These are phyloP conservation scores for Lithobates pipiens DNA, from an alignment of 2,797 vertebrate genomes.

Conservation along the genomic window DNA sequence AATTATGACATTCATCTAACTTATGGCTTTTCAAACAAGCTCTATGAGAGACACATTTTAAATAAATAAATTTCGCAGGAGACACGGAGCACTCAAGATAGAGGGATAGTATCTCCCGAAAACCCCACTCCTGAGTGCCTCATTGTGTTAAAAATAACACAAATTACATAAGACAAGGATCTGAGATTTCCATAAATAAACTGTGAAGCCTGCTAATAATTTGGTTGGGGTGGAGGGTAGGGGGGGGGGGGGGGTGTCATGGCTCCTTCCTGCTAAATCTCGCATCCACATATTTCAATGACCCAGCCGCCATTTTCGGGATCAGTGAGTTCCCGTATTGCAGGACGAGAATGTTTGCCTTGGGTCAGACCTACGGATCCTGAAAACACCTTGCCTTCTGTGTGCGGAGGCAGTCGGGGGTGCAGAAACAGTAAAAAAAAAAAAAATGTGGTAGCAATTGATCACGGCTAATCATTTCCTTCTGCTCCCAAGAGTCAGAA, in stretches of 20 bases:
- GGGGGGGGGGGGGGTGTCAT: not conserved
- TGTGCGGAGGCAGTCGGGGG: not conserved
- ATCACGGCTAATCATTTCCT: slow-evolving; percentile 65
- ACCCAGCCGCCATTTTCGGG: slow-evolving; percentile 53
- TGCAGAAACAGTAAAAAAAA: slow-evolving; percentile 38
- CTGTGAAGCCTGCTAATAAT: slow-evolving; percentile 56
- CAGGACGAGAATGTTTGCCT: slow-evolving; percentile 44
- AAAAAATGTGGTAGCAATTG: slow-evolving; percentile 71
- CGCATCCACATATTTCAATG: slow-evolving; percentile 32
- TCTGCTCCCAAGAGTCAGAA: slow-evolving; percentile 66
- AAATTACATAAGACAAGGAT: slow-evolving; percentile 31
- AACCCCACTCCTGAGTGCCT: slow-evolving; percentile 31
- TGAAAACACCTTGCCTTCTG: slow-evolving; percentile 31
- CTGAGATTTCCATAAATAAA: slow-evolving; percentile 60
- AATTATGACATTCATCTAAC: not conserved
- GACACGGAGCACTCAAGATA: slow-evolving; percentile 23
- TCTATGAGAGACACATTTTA: slow-evolving; percentile 29
- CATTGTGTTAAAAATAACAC: slow-evolving; percentile 55
- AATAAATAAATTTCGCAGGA: slow-evolving; percentile 40
- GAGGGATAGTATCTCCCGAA: slow-evolving; percentile 21
- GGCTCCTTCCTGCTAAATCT: slow-evolving; percentile 16
- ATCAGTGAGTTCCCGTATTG: slow-evolving; percentile 34
- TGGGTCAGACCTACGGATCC: slow-evolving; percentile 35
- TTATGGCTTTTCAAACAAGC: slow-evolving; percentile 36
- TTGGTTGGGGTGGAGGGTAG: not conserved